Conservation (phyloP, 2,888 invertebrate genomes). For the Hydropsyche betteni region DNA sequence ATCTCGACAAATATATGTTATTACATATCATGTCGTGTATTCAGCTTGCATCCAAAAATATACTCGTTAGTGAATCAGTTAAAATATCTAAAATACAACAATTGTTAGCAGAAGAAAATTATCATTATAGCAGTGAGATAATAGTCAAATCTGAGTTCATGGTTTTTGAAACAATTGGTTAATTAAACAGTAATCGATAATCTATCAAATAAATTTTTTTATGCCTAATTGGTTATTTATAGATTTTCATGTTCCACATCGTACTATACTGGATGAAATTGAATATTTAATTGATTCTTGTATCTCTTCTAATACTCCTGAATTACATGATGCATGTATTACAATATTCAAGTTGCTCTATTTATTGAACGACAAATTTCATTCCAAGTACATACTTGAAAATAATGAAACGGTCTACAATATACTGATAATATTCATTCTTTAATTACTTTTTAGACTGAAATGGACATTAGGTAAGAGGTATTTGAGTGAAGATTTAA, state of each 20-base stretch:
- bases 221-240: neutral
- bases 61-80: slow-evolving; percentile 35
- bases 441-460: neutral
- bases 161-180: slow-evolving; percentile 46
- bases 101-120: slow-evolving; percentile 24
- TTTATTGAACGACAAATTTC: slow-evolving; percentile 35
- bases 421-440: neutral
- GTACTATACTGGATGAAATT: slow-evolving; percentile 42
- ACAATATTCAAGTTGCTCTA: slow-evolving; percentile 41
- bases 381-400: slow-evolving; percentile 24
- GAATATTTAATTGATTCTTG: slow-evolving; percentile 43
- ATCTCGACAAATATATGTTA: slow-evolving; percentile 36
- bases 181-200: neutral
- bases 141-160: slow-evolving; percentile 45
- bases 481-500: neutral
- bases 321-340: slow-evolving; percentile 33
- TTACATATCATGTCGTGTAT: slow-evolving; percentile 45
- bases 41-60: slow-evolving; percentile 47
- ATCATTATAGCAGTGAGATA: slow-evolving; percentile 21
- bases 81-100: slow-evolving; percentile 35
- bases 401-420: neutral
- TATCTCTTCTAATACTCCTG: neutral
- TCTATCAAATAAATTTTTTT: neutral
- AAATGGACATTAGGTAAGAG: slow-evolving; percentile 7
- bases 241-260: slow-evolving; percentile 43